phyloP scores from a whole-genome alignment of 2,797 vertebrate genomes.

The Phylloscopus collybita region DNA sequence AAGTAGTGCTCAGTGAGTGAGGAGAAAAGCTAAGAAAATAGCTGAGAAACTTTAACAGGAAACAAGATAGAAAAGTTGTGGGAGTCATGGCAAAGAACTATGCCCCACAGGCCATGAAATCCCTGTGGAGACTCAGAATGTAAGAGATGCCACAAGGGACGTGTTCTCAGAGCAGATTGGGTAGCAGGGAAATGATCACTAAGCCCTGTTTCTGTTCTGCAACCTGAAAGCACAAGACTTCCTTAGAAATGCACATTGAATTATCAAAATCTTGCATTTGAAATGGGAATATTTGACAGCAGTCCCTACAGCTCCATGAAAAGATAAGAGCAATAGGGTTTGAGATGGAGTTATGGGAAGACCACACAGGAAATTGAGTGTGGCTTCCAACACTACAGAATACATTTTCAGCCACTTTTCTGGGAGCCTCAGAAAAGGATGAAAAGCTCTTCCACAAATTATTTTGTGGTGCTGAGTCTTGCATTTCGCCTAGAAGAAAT shows the following conservation, averaged over 20 bases:
- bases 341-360: background rate
- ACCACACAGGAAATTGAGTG: background rate
- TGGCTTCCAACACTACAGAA: background rate
- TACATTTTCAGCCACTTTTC: background rate
- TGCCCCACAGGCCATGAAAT: background rate
- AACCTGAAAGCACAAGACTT: background rate
- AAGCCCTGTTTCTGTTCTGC: background rate
- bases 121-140: background rate
- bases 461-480: background rate
- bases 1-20: background rate
- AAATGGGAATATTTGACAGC: background rate
- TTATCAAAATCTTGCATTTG: background rate
- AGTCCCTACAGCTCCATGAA: background rate
- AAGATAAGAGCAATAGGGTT: background rate
- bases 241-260: background rate
- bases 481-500: background rate
- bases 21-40: background rate
- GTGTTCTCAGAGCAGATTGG: background rate
- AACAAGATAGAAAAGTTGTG: background rate
- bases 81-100: background rate
- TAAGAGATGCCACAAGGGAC: background rate
- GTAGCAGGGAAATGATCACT: background rate
- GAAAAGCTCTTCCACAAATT: background rate
- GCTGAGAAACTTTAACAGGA: background rate
- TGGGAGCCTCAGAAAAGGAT: background rate